A percentile compares a stretch with the other conserved stretches of the same genome.
These are phyloP conservation scores for Aphelocoma californica DNA, from an alignment of 2,797 vertebrate genomes.

Conservation along the genomic window DNA sequence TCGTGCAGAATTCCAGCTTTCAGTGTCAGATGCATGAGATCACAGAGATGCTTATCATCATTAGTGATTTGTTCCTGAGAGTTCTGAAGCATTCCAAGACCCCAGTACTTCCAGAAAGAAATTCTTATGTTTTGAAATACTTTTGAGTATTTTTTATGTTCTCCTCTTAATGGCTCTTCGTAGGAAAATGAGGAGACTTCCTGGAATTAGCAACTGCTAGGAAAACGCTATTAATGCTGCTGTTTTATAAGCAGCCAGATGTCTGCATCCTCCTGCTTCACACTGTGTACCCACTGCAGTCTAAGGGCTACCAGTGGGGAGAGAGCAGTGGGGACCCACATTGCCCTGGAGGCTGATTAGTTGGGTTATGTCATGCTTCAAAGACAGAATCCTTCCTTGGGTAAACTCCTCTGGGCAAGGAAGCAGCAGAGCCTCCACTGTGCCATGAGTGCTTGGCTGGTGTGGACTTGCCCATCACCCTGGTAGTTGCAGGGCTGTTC, in stretches of 20 bases:
- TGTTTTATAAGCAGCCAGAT: background rate
- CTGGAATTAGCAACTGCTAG: background rate
- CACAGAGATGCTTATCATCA: background rate
- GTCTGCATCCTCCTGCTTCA: background rate
- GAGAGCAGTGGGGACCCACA: background rate
- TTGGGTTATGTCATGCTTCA: background rate
- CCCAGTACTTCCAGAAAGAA: background rate
- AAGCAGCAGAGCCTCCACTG: background rate
- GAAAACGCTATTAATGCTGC: background rate
- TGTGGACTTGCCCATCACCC: background rate
- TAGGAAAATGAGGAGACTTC: background rate
- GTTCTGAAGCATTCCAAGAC: background rate
- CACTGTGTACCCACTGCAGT: background rate
- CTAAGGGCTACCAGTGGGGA: background rate
- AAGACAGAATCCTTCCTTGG: background rate
- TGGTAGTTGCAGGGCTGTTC: background rate
- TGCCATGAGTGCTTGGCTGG: background rate
- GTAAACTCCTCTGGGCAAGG: background rate
- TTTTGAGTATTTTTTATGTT: background rate
- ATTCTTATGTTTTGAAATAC: background rate
- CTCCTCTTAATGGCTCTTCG: background rate
- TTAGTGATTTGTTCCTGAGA: background rate
- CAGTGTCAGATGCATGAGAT: background rate
- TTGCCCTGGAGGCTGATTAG: background rate
- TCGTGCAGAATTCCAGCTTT: background rate